A percentile compares a stretch with the other conserved stretches of the same genome.
Evolutionary conservation across 2,888 invertebrate genomes (phyloP).

Genomic region (Atethmia centrago): DNA sequence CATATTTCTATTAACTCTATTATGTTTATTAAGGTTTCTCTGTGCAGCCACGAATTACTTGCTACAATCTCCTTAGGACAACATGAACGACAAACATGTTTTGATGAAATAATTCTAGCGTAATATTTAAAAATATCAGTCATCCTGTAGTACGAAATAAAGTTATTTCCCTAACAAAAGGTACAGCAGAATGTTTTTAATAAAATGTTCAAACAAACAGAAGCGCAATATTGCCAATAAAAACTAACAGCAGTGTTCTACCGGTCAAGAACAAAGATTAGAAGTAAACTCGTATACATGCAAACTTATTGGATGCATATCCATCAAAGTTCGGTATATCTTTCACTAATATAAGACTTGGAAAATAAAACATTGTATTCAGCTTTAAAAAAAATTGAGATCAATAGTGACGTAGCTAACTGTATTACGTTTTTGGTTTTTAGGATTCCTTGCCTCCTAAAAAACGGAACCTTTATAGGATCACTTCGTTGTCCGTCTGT

Average conservation of each 20-base stretch:
- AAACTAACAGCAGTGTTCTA: neutral
- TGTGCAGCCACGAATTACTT: constrained; percentile 23
- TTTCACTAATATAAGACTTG: neutral
- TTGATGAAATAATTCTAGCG: constrained; percentile 11
- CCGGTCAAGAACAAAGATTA: neutral
- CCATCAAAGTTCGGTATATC: neutral
- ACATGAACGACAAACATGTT: constrained; percentile 20
- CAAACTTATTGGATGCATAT: constrained; percentile 1
- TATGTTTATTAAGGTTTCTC: constrained; percentile 57
- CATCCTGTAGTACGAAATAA: neutral
- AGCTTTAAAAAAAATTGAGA: neutral
- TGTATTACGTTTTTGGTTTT: no score
- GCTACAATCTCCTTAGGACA: constrained; percentile 26
- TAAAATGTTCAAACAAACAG: neutral
- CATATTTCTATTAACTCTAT: constrained; percentile 59
- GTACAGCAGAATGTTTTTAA: neutral
- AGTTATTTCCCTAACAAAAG: neutral
- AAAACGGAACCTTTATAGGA: no score
- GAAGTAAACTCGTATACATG: neutral
- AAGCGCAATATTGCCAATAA: neutral
- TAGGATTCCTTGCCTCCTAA: no score
- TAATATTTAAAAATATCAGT: neutral
- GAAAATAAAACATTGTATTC: neutral
- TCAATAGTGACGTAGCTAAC: neutral
- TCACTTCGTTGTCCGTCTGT: no score